Evolutionary conservation across 2,113 vertebrate genomes (phyloP), one percentile per base, ranked within the genome.

Genomic region (Lepus americanus): DNA sequence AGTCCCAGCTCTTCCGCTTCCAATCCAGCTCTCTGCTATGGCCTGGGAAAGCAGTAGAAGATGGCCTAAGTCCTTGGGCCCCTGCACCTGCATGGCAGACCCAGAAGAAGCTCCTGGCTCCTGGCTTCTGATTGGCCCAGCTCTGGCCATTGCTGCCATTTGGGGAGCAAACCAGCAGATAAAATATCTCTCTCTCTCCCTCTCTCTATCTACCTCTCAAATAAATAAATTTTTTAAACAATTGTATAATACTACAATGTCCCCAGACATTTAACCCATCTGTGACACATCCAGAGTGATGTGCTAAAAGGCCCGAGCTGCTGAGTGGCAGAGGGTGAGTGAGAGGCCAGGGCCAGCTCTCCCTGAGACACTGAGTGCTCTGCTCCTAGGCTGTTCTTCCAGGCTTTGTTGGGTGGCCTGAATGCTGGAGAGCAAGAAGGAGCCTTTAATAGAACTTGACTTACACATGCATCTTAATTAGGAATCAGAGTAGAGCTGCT

Each of bases 391-490:
- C 17, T 66, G 16, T 36, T 70, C 63, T 81, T 91, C 66, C 33
- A 67, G 67, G 51, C 27, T 95, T 90, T 84, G 67, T 77, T 74
- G 39, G 84, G 61, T 92, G 84, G 80, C 85, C 94, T 49, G 59
- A 81, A 39, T 53, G 44, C 63, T 66, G 51, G 39, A 44, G 23
- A 94, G 36, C 69, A 88, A 80, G 55, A 81, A 80, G 39, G 78
- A 94, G 44, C 74, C 33, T 89, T 89, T 95, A 87, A 94, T 91
- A 61, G 79, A 92, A 95, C 92, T 89, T 95, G 94, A 96, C 86
- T 95, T 96, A 72, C 82, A 96, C 25, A 89, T 94, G 79, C 67
- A 93, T 96, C 91, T 96, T 97, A 96, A 97, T 94, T 96, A 97
- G 95, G 94, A 91, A 85, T 89, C 66, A 84, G 87, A 96, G 91